Conservation (phyloP, 2,797 vertebrate species). For the Halcyon badia region DNA sequence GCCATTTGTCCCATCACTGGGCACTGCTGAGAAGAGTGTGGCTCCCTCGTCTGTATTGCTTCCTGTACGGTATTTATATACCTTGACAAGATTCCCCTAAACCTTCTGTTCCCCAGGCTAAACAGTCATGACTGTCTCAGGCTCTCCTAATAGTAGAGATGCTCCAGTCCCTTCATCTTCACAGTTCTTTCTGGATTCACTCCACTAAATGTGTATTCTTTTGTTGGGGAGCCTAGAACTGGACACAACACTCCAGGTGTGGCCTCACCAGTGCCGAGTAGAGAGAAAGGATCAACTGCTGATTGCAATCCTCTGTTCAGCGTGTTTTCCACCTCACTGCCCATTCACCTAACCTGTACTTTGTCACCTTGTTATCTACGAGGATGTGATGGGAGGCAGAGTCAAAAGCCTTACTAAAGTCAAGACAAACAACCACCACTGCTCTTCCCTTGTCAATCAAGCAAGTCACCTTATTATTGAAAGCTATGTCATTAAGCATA, state of each 20-base stretch:
- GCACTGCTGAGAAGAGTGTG: neutral
- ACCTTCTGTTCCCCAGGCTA: neutral
- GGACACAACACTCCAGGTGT: neutral
- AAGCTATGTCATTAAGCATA: neutral
- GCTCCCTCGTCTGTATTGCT: neutral
- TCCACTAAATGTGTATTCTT: neutral
- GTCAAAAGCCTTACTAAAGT: neutral
- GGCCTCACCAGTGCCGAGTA: neutral
- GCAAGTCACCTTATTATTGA: neutral
- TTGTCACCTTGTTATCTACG: neutral
- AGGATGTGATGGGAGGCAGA: neutral
- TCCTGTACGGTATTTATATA: neutral
- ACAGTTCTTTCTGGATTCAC: neutral
- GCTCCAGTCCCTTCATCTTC: neutral
- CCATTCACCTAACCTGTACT: neutral
- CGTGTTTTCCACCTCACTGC: neutral
- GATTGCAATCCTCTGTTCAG: neutral
- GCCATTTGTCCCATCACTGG: neutral
- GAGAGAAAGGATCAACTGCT: neutral
- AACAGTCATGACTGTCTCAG: neutral
- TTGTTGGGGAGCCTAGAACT: neutral
- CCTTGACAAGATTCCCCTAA: neutral
- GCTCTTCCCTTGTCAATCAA: neutral
- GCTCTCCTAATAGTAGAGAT: neutral
- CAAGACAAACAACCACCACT: neutral